phyloP scores from a whole-genome alignment of 2,113 vertebrate genomes.

The Anoplopoma fimbria region DNA sequence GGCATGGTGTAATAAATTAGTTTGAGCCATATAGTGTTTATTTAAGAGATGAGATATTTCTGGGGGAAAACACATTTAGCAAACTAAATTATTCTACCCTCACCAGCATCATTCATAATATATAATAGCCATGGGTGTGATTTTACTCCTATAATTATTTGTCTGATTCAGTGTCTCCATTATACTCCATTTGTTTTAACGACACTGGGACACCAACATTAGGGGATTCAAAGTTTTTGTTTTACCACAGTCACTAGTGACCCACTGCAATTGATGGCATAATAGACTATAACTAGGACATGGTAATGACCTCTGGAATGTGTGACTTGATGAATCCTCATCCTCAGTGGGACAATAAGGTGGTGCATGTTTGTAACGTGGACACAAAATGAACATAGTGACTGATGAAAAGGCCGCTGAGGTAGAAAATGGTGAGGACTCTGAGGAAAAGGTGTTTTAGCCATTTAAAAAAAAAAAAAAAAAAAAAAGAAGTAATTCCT shows the following conservation, averaged over 20 bases:
- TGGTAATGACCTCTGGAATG: constrained; percentile 18
- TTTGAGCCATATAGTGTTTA: constrained; percentile 52
- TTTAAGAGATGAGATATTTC: constrained; percentile 54
- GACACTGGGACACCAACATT: constrained; percentile 11
- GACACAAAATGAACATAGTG: constrained; percentile 47
- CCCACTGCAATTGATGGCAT: constrained; percentile 6
- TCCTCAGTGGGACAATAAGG: neutral
- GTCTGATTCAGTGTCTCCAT: constrained; percentile 24
- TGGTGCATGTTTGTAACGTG: constrained; percentile 5
- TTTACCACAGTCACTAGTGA: constrained; percentile 8
- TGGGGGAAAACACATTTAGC: constrained; percentile 31
- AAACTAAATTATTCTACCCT: constrained; percentile 50
- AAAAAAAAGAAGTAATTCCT: neutral
- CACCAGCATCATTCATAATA: constrained; percentile 66
- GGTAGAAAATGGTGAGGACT: constrained; percentile 30
- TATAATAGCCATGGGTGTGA: constrained; percentile 65
- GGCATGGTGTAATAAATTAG: constrained; percentile 54
- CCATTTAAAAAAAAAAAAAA: neutral
- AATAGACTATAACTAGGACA: constrained; percentile 21
- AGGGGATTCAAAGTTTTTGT: neutral
- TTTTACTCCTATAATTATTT: constrained; percentile 45
- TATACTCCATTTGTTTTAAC: constrained; percentile 11
- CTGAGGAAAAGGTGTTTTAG: constrained; percentile 18
- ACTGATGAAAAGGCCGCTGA: constrained; percentile 26
- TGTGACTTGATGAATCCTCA: constrained; percentile 33